A percentile compares a stretch with the other conserved stretches of the same genome.
phyloP scores from a whole-genome alignment of 2,888 invertebrate genomes.

The Orthosia gothica region DNA sequence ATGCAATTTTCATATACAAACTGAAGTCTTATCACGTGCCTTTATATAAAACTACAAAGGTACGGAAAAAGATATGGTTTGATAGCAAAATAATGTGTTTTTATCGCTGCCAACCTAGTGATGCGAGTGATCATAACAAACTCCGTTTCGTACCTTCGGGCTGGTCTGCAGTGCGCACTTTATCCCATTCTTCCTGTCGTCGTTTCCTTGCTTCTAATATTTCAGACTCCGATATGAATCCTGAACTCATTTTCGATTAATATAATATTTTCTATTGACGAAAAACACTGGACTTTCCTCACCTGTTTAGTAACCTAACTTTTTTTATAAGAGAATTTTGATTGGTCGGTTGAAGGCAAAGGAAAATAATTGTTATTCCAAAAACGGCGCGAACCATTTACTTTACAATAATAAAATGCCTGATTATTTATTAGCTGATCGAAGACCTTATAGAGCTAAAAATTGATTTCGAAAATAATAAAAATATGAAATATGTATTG shows the following conservation, averaged over 20 bases:
- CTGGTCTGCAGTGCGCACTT: conserved; percentile 97
- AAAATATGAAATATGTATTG: not conserved
- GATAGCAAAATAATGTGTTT: conserved; percentile 36
- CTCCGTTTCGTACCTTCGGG: conserved; percentile 93
- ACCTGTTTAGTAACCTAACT: conserved; percentile 59
- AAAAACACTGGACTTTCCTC: conserved; percentile 39
- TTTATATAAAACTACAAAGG: conserved; percentile 1
- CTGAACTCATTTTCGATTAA: conserved; percentile 94
- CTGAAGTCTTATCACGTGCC: not conserved
- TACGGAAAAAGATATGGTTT: conserved; percentile 20
- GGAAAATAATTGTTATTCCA: conserved; percentile 19
- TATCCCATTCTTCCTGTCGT: conserved; percentile 99
- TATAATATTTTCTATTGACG: conserved; percentile 27
- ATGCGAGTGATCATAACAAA: conserved; percentile 44
- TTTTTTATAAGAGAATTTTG: conserved; percentile 49
- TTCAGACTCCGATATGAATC: conserved; percentile 97
- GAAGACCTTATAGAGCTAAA: not conserved
- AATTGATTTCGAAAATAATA: not conserved
- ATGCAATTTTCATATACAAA: not conserved
- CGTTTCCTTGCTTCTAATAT: conserved; percentile 95
- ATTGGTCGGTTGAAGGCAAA: conserved; percentile 35
- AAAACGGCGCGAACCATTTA: not conserved
- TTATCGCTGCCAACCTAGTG: conserved; percentile 54
- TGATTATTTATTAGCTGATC: too few species aligned
- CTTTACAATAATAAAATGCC: not conserved